Percentiles rank a stretch among this genome's conserved stretches.
Evolutionary conservation across 2,888 invertebrate genomes (phyloP).

Genomic region (Apamea epomidion): DNA sequence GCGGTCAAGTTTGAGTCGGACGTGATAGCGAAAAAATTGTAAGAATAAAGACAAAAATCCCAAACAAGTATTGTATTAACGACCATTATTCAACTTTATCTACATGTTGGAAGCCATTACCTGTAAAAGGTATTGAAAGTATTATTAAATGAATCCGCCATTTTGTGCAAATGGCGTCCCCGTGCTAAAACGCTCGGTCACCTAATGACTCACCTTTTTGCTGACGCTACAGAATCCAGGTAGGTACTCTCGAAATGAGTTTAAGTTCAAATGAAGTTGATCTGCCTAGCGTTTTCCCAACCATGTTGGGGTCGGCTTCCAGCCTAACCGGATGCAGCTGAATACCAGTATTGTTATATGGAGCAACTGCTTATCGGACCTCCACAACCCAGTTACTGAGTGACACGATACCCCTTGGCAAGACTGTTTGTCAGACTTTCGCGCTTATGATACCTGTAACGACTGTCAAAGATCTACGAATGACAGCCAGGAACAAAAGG

Average conservation of each 20-base stretch:
- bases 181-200: slow-evolving; percentile 45
- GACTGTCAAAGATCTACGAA: background rate
- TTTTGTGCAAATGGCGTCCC: slow-evolving; percentile 31
- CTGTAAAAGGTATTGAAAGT: slow-evolving; percentile 39
- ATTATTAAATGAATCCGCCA: slow-evolving; percentile 30
- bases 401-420: background rate
- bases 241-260: slow-evolving; percentile 38
- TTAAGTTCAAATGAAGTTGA: slow-evolving; percentile 46
- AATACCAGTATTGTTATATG: background rate
- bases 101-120: slow-evolving; percentile 22
- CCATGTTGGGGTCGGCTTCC: background rate
- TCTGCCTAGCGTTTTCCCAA: background rate
- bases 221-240: slow-evolving; percentile 41
- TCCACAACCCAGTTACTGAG: background rate
- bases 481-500: background rate
- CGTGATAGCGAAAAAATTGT: background rate
- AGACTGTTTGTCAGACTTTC: background rate
- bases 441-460: background rate
- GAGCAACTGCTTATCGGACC: background rate
- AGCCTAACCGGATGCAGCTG: background rate
- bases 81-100: slow-evolving; percentile 29
- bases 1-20: too few species aligned
- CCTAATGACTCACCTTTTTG: slow-evolving; percentile 53
- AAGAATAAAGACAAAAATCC: background rate
- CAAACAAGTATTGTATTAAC: background rate